Base-by-base conservation (phyloP, 2,888 invertebrate genomes). In the Hypolimnas misippus region DNA sequence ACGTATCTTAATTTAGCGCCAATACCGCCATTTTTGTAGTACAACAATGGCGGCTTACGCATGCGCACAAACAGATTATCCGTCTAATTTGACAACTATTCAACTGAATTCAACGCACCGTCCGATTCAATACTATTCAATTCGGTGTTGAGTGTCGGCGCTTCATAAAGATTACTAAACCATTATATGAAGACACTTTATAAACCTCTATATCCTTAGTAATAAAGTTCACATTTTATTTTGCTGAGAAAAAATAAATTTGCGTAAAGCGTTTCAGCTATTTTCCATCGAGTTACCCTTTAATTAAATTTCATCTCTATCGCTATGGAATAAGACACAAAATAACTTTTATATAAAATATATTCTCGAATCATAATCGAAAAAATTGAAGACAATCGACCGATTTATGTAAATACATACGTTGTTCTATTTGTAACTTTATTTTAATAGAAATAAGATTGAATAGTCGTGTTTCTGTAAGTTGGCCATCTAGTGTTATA, bases 61-160 rank as follows among this genome's bases (percentile, higher is more conserved):
- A 78, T 73, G 71, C 76, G 75, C 74, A 74, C 76, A 79, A 74
- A 71, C 81, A 73, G 84, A 83, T 85, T 81, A 86, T 78, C 78
- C 85, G 73, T 76, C 78, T 81, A 84, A 85, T 87, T 87, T 83
- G 76, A 78, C 78, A 78, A 76, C 79, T 79, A 79, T 81, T 78
- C 80, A 76, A 79, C 78, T 74, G 75, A 72, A 76, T 71, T 73
- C 74, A 59, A 67, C 67, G 60, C 62, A 57, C 29, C 54, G 33
- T 19, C 35, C 54, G 25, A 55, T 66, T 64, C 63, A 70, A 71
- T 67, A 68, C 75, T 69, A 76, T 79, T 79, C 77, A 83, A 84
- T 76, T 79, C 84, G 81, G 86, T 79, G 72, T 75, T 72, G 74
- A 83, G 78, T 79, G 81, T 72, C 77, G 77, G 78, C 70, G 51